Base-by-base conservation (phyloP, 2,888 invertebrate species). In the Drosophila engyochracea region DNA sequence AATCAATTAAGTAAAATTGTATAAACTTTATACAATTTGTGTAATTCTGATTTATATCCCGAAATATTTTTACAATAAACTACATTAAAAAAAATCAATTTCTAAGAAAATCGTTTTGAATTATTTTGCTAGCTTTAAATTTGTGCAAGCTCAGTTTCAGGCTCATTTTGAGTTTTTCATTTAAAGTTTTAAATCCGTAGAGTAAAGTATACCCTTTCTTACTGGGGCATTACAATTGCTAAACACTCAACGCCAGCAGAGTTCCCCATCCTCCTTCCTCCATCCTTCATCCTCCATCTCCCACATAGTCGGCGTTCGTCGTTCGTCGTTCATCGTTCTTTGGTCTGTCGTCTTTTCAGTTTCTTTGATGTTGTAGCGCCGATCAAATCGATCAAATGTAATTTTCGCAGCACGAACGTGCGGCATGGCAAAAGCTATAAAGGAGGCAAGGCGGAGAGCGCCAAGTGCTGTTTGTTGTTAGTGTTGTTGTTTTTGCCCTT, bases 361-460 rank as follows among this genome's bases (percentile, higher is more conserved):
- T 86, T 82, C 91, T 93, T 93, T 93, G 93, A 93, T 93, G 92
- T 92, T 80, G 75, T 75, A 91, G 93, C 93, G 93, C 91, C 93
- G 93, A 93, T 93, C 93, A 93, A 92, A 93, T 93, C 93, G 93
- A 93, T 93, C 93, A 93, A 92, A 92, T 91, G 89, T 88, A 91
- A 92, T 91, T 92, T 92, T 85, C 87, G 89, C 91, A 90, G 88
- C 87, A 86, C 88, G 90, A 89, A 85, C 86, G 83, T 92, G 89
- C 83, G 77, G 79, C 90, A 87, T 83, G 78, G 84, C 74, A 60
- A 62, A 70, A 67, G 55, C 16, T 28, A 19, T 35, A 57, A 54
- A 33, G 22, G 35, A 39, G 28, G 57, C 57, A 57, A 57, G 39
- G 57, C 37, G 57, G 63, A 64, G 78, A 85, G 90, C 85, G 91